Percentiles rank a stretch among this genome's conserved stretches.
These are phyloP conservation scores for Bombyx mandarina DNA, from an alignment of 1,140 invertebrate genomes.

Conservation along the genomic window DNA sequence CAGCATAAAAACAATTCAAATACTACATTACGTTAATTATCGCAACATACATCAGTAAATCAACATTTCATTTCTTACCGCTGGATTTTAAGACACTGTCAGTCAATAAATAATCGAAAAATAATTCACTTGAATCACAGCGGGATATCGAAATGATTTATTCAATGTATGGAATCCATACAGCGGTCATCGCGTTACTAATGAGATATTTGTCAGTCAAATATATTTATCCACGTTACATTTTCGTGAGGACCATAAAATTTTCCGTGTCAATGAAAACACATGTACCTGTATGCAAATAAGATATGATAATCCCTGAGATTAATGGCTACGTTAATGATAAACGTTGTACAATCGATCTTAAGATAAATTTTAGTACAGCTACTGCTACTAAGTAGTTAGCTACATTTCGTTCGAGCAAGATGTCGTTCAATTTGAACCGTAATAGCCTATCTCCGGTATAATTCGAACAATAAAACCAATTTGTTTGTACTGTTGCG, in stretches of 20 bases:
- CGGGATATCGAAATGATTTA: no score
- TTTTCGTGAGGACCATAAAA: not conserved
- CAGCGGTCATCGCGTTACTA: not conserved
- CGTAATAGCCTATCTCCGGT: constrained; percentile 34
- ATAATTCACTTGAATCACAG: no score
- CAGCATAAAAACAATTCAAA: no score
- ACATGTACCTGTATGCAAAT: constrained; percentile 4
- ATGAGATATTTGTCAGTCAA: constrained; percentile 1
- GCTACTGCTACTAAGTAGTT: constrained; percentile 1
- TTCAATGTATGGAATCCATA: not conserved
- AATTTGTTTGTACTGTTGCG: not conserved
- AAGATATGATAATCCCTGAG: constrained; percentile 6
- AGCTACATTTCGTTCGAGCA: constrained; percentile 15
- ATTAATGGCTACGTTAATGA: not conserved
- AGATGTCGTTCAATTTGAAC: constrained; percentile 20
- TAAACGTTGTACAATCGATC: not conserved
- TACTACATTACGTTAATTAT: no score
- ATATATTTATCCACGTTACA: constrained; percentile 2
- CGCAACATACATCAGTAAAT: no score
- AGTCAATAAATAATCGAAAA: no score
- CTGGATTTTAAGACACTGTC: no score
- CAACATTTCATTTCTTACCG: no score
- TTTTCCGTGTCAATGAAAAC: constrained; percentile 6
- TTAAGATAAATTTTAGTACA: no score
- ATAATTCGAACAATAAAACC: constrained; percentile 10